Evolutionary conservation across 2,113 vertebrate species (phyloP).

Genomic region (Okapia johnstoni): DNA sequence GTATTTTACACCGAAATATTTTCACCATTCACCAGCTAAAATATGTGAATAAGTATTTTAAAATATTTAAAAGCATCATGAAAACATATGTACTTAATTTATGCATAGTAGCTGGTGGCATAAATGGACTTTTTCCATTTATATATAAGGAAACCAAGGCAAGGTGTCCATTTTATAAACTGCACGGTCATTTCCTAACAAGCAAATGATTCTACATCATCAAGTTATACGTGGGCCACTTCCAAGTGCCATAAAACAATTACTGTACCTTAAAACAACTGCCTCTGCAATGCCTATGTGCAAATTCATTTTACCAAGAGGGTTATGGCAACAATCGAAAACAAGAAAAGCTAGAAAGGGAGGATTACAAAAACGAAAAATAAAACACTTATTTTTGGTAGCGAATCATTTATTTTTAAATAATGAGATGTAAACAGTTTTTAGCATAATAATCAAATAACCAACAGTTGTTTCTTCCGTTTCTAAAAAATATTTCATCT

Average conservation of each 20-base stretch:
- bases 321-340: slow-evolving; percentile 29
- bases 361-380: neutral
- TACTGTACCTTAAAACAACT: neutral
- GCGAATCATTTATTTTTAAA: slow-evolving; percentile 31
- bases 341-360: neutral
- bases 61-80: slow-evolving; percentile 8
- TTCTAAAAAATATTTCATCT: slow-evolving; percentile 24
- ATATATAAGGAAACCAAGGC: slow-evolving; percentile 37
- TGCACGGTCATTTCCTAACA: slow-evolving; percentile 60
- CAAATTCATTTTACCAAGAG: neutral
- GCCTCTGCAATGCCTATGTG: neutral
- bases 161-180: slow-evolving; percentile 59
- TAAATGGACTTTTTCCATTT: neutral
- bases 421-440: neutral
- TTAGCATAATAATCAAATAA: slow-evolving; percentile 25
- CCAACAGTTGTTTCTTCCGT: neutral
- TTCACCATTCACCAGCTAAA: slow-evolving; percentile 32
- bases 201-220: slow-evolving; percentile 21
- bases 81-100: neutral
- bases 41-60: neutral
- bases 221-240: slow-evolving; percentile 26
- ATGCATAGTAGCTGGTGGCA: neutral
- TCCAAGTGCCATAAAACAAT: slow-evolving; percentile 41
- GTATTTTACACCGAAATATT: neutral
- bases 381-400: slow-evolving; percentile 6